Base-by-base conservation (phyloP, 1,140 invertebrate species). In the Brachystomella parvula region DNA sequence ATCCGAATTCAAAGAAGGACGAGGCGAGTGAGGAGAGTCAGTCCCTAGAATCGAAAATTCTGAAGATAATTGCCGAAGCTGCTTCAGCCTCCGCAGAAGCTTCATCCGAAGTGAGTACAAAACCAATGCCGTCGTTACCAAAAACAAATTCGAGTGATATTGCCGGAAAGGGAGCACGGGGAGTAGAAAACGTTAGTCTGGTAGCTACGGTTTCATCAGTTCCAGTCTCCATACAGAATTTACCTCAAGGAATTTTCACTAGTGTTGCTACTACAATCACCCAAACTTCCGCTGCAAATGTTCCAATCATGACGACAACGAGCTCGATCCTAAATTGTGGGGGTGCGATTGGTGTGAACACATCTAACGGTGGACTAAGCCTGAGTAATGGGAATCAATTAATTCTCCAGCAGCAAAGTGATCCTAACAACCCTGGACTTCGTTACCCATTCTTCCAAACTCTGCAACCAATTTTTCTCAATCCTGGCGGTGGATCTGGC, bases 361-460 rank as follows among this genome's bases (percentile, higher is more conserved):
- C 49, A 26, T 53, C 49, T 24, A 53, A 53, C 24, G 24, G 12
- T 53, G 49, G 49, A 53, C 12, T 53, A 6, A 53, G 21, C 24
- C 6, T 53, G 24, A 53, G 24, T 24, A 53, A 53, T 31, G 49
- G 62, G 15, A 47, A 59, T 17, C 56, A 31, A 44, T 26, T 68
- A 2, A 59, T 68, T 44, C 47, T 68, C 21, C 61, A 63, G 26
- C 61, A 63, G 26, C 28, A 15, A 21, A 3, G 12, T 17, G 57
- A 30, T 53, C 12, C 17, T 28, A 35, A 19, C 21, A 33, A 29
- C 26, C 61, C 63, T 39, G 26, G 47, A 28, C n/a, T 70, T 15
- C 61, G 69, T 29, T 71, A 73, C 59, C 72, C 72, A 29, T 44
- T 73, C 49, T 67, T 73, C 31, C 72, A 73, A 58, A 73, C 72